phyloP scores from a whole-genome alignment of 2,888 invertebrate species.

The Leptarthrus brevirostris region DNA sequence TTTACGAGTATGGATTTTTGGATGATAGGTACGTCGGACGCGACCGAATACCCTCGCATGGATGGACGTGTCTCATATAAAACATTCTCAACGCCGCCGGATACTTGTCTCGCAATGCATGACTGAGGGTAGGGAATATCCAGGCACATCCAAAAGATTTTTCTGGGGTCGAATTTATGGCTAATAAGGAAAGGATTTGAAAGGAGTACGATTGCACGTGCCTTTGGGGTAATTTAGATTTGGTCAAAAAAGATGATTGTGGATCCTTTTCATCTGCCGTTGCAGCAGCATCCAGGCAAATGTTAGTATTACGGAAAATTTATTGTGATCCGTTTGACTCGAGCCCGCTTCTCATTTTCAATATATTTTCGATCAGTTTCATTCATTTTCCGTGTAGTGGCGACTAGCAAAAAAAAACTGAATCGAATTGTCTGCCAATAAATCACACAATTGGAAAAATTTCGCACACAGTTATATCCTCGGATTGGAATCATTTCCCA shows the following conservation, averaged over 20 bases:
- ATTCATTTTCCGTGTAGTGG: slow-evolving; percentile 13
- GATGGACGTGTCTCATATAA: slow-evolving; percentile 58
- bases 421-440: slow-evolving; percentile 14
- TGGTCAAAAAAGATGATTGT: background rate
- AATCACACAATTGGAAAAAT: slow-evolving; percentile 42
- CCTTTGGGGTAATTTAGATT: slow-evolving; percentile 31
- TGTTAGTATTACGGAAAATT: slow-evolving; percentile 21
- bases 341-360: slow-evolving; percentile 21
- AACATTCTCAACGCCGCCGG: slow-evolving; percentile 55
- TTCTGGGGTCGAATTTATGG: slow-evolving; percentile 52
- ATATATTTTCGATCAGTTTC: slow-evolving; percentile 31
- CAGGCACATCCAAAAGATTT: slow-evolving; percentile 44
- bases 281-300: background rate
- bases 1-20: slow-evolving; percentile 64
- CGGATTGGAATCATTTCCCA: slow-evolving; percentile 48
- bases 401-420: slow-evolving; percentile 14
- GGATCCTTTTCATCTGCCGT: background rate
- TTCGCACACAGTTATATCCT: slow-evolving; percentile 45
- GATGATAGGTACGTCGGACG: slow-evolving; percentile 56
- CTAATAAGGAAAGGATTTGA: slow-evolving; percentile 55
- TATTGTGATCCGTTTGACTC: slow-evolving; percentile 40
- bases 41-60: slow-evolving; percentile 58
- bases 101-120: slow-evolving; percentile 51
- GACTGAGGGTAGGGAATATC: slow-evolving; percentile 31
- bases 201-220: slow-evolving; percentile 53